phyloP scores from a whole-genome alignment of 2,888 invertebrate species.

The Tanytarsus gracilentus region DNA sequence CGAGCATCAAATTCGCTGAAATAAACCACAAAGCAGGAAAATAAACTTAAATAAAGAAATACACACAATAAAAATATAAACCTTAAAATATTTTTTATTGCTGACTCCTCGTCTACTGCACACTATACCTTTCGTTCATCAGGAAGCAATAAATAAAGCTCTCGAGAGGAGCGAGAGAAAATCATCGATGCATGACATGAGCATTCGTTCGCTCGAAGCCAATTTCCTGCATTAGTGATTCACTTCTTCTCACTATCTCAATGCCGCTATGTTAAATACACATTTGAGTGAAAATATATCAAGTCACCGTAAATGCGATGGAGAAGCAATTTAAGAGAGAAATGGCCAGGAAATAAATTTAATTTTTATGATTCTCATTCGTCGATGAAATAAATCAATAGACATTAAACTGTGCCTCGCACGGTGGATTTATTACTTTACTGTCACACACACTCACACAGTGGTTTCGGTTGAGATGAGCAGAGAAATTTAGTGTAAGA shows the following conservation, averaged over 20 bases:
- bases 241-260: not conserved
- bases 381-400: constrained; percentile 25
- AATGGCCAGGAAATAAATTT: constrained; percentile 10
- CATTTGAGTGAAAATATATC: not conserved
- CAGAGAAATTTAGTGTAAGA: no score
- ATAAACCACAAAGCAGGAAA: no score
- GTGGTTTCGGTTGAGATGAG: not conserved
- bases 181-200: no score
- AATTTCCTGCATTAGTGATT: not conserved
- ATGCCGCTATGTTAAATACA: not conserved
- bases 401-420: not conserved
- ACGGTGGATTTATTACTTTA: constrained; percentile 10
- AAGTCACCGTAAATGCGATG: no score
- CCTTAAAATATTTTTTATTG: not conserved
- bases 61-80: not conserved
- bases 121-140: not conserved
- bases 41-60: not conserved
- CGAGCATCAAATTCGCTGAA: no score
- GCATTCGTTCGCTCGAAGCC: no score
- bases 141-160: not conserved
- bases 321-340: no score
- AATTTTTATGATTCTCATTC: not conserved
- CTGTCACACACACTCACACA: not conserved
- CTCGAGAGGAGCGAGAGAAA: no score
- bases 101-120: no score